Evolutionary conservation across 2,888 invertebrate species (phyloP).

Genomic region (Kuschelorhynchus macadamiae): DNA sequence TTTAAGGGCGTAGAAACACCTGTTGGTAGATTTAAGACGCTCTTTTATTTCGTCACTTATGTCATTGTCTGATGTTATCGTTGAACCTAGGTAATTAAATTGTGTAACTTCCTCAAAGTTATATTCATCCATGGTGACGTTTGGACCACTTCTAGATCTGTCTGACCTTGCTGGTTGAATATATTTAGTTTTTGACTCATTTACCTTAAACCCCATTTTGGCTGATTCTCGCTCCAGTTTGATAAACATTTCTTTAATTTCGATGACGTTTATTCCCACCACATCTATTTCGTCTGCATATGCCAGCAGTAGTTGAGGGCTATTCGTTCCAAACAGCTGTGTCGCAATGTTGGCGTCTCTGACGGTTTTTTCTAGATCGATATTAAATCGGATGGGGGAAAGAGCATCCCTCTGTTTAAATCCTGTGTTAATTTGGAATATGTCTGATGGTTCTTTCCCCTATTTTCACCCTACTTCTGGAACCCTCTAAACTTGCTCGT

Average conservation of each 20-base stretch:
- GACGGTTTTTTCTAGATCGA: constrained; percentile 6
- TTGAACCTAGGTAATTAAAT: no score
- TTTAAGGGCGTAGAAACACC: no score
- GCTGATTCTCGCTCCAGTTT: constrained; percentile 10
- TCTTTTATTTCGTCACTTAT: no score
- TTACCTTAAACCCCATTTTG: constrained; percentile 6
- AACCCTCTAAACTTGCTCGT: constrained; percentile 23
- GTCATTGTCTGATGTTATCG: no score
- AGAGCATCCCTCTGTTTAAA: constrained; percentile 29
- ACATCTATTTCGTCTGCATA: constrained; percentile 21
- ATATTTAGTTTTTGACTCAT: constrained; percentile 14
- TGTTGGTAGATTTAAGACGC: no score
- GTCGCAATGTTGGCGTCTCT: constrained; percentile 13
- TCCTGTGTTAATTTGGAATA: constrained; percentile 24
- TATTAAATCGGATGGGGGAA: constrained; percentile 29
- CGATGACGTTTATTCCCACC: constrained; percentile 16
- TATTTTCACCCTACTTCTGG: constrained; percentile 30
- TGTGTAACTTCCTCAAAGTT: no score
- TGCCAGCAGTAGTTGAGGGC: constrained; percentile 15
- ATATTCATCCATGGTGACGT: not conserved
- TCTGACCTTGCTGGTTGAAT: not conserved
- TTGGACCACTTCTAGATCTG: not conserved
- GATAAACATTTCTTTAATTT: constrained; percentile 14
- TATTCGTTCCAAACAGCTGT: constrained; percentile 17
- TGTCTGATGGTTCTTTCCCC: constrained; percentile 19